Conservation (phyloP, 2,888 invertebrate genomes). For the Patella depressa region DNA sequence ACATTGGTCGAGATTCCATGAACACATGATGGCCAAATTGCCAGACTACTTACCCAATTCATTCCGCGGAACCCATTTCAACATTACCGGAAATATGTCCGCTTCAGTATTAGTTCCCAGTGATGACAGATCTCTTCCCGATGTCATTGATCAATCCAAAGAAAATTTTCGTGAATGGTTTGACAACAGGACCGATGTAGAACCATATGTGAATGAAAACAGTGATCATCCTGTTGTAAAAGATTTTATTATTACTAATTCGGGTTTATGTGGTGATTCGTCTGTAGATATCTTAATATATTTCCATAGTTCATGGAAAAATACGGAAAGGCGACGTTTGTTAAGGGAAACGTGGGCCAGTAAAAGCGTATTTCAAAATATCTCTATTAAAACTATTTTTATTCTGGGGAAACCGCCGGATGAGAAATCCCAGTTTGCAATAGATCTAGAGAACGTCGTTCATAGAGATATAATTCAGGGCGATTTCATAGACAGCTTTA, state of each 20-base stretch:
- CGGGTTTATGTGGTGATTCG: conserved; percentile 12
- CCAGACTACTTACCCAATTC: background rate
- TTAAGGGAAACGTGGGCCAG: conserved; percentile 50
- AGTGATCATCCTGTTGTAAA: background rate
- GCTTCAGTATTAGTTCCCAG: background rate
- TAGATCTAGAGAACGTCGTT: conserved; percentile 43
- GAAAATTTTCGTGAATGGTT: conserved; percentile 1
- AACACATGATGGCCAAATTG: background rate
- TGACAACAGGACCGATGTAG: background rate
- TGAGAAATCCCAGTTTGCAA: conserved; percentile 38
- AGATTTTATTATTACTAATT: background rate
- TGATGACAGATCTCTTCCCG: background rate
- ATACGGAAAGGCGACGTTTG: conserved; percentile 35
- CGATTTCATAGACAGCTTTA: conserved; percentile 41
- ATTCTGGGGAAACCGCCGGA: conserved; percentile 41
- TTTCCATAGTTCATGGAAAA: conserved; percentile 44
- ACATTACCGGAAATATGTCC: background rate
- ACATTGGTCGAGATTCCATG: background rate
- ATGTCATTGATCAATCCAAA: background rate
- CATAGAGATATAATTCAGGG: conserved; percentile 47
- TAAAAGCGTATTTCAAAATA: conserved; percentile 26
- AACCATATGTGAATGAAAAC: background rate
- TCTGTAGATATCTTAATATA: conserved; percentile 43
- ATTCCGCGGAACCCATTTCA: background rate
- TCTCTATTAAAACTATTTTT: conserved; percentile 39